Evolutionary conservation across 1,140 invertebrate genomes (phyloP).

Genomic region (Sycophila sp.): DNA sequence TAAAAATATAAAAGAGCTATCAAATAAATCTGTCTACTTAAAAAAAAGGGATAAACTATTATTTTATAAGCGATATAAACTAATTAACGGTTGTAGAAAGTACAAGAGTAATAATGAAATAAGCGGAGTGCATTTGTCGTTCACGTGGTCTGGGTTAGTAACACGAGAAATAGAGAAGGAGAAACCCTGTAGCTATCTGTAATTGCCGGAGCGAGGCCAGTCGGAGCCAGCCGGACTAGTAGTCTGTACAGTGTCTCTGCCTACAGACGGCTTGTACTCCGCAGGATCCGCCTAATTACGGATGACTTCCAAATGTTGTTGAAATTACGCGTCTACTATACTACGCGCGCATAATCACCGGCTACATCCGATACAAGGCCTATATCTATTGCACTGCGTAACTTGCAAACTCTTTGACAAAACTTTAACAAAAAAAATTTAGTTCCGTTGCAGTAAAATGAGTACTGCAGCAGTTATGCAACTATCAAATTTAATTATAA

Average conservation of each 20-base stretch:
- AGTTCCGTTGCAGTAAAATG: too few species aligned
- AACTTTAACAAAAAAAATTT: too few species aligned
- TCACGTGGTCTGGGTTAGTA: background rate
- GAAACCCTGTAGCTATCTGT: background rate
- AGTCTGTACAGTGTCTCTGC: background rate
- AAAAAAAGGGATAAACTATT: too few species aligned
- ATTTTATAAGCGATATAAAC: too few species aligned
- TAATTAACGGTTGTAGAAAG: too few species aligned
- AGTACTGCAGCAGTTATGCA: too few species aligned
- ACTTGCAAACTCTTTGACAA: background rate
- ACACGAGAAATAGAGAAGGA: too few species aligned
- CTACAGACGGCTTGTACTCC: background rate
- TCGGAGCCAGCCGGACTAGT: background rate
- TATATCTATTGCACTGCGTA: too few species aligned
- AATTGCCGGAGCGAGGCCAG: constrained; percentile 17
- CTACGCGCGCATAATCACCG: background rate
- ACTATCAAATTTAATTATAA: too few species aligned
- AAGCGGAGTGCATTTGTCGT: constrained; percentile 41
- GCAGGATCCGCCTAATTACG: constrained; percentile 19
- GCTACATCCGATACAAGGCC: too few species aligned
- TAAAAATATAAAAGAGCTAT: too few species aligned
- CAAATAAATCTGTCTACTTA: too few species aligned
- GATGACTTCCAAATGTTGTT: constrained; percentile 1
- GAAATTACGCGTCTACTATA: constrained; percentile 6
- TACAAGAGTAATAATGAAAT: constrained; percentile 1